These are phyloP conservation scores for Spisula solida DNA, from an alignment of 2,888 invertebrate genomes.

Conservation along the genomic window DNA sequence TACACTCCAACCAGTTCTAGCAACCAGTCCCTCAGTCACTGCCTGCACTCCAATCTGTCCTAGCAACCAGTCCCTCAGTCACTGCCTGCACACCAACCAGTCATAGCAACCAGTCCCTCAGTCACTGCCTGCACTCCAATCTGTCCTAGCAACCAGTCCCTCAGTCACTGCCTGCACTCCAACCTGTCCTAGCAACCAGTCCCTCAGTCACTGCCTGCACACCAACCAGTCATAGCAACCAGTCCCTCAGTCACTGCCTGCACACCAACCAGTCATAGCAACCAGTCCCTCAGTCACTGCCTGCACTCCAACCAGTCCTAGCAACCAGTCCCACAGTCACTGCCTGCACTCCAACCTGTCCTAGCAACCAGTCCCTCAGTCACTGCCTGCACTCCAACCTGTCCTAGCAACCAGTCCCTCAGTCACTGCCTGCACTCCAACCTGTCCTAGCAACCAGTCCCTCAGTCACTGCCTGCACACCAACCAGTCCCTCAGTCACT, in stretches of 20 bases:
- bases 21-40: background rate
- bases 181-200: background rate
- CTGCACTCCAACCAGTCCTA: too few relatives aligned
- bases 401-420: too few relatives aligned
- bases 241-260: too few relatives aligned
- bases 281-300: conserved; percentile 6
- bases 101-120: background rate
- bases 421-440: too few relatives aligned
- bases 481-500: too few relatives aligned
- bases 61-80: too few relatives aligned
- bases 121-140: background rate
- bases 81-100: background rate
- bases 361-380: too few relatives aligned
- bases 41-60: too few relatives aligned
- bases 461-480: background rate
- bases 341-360: too few relatives aligned
- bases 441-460: background rate
- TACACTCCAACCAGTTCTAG: background rate
- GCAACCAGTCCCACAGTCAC: too few relatives aligned
- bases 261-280: background rate
- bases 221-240: too few relatives aligned
- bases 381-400: background rate
- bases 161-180: background rate
- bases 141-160: background rate
- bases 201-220: background rate